Base-by-base conservation (phyloP, 2,888 invertebrate species). In the Drosophila subquinaria region DNA sequence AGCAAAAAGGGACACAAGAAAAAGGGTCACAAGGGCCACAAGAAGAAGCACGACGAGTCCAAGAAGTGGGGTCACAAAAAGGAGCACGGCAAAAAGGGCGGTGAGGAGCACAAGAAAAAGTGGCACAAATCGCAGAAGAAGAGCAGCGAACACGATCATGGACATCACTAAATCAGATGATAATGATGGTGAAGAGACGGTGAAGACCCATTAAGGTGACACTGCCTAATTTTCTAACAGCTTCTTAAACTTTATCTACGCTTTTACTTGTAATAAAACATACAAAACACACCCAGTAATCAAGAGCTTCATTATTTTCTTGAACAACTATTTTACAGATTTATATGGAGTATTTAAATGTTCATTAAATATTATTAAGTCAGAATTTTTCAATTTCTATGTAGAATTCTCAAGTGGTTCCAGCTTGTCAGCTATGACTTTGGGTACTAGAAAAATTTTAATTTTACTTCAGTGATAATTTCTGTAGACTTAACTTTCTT, bases 1-100 rank as follows among this genome's bases (percentile, higher is more conserved):
- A 95, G 96, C 90, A 95, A 96, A 90, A 96, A 97, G 91, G 97
- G 97, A 6, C 95, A 95, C 68, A 96, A 97, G 90, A 95, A 96
- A 90, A 95, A 96, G 87, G 96, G 96, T 42, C 95, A 96, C 88
- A 95, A 96, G 82, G 97, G 97, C 0, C 96, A 97, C 92, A 96
- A 97, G 92, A 95, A 95, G 72, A 94, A 95, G 64, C 96, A 95
- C 15, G 97, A 96, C 8, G 96, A 97, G 88, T 95, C 96, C 70
- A 95, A 95, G 73, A 96, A 97, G 89, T 95, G 96, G 92, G 94
- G 95, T 36, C 96, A 96, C 91, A 95, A 96, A 76, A 94, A 95
- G 88, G 95, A 96, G 81, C 95, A 96, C 83, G 96, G 95, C 77
- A 96, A 97, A 93, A 97, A 97, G 92, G 96, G 96, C 11, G 96